Evolutionary conservation across 2,888 invertebrate genomes (phyloP).

Genomic region (Sarcophaga subvicina): DNA sequence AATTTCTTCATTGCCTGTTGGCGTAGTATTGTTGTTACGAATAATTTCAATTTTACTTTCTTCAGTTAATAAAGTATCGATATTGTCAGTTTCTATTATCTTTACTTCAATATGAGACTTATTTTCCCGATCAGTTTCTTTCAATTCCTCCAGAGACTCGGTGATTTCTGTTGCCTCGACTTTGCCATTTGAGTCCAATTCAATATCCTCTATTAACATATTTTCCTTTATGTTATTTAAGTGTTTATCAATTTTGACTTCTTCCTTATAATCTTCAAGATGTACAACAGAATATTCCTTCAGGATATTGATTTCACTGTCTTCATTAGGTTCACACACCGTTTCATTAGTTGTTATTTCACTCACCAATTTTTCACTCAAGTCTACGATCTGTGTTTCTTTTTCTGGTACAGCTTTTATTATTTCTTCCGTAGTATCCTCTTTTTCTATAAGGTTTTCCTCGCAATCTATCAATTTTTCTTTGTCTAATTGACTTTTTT

Average conservation of each 20-base stretch:
- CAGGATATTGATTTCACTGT: background rate
- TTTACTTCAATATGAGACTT: background rate
- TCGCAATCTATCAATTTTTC: background rate
- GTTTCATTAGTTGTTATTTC: background rate
- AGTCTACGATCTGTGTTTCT: background rate
- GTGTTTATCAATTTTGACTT: background rate
- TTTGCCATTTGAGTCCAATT: background rate
- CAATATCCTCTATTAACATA: background rate
- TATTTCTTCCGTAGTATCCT: background rate
- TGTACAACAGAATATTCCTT: background rate
- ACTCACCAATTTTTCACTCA: background rate
- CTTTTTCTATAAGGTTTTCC: background rate
- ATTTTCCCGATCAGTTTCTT: background rate
- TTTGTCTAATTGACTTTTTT: slow-evolving; percentile 17
- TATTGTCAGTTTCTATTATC: background rate
- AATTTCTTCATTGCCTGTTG: slow-evolving; percentile 2
- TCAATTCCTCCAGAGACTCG: background rate
- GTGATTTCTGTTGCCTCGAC: background rate
- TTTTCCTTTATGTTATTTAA: background rate
- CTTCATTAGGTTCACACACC: background rate
- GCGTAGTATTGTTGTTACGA: background rate
- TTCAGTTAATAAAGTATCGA: background rate
- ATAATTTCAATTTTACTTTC: too few species aligned
- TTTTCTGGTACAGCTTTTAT: background rate
- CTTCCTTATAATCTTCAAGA: background rate